These are phyloP conservation scores for Geophilus truncorum DNA, from an alignment of 2,888 invertebrate species.

Conservation along the genomic window DNA sequence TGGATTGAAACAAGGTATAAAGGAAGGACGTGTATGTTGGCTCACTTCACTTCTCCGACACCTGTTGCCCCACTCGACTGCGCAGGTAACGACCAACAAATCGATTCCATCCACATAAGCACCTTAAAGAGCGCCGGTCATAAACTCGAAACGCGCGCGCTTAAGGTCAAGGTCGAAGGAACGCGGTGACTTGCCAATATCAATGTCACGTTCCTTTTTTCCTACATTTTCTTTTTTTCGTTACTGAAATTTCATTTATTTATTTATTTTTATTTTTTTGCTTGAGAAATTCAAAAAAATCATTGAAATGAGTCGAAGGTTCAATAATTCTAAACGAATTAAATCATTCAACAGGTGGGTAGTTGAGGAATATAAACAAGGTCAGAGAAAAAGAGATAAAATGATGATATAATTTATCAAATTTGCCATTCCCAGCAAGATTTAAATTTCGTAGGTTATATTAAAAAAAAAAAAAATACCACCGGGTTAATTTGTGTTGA, in stretches of 20 bases:
- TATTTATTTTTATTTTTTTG: no score
- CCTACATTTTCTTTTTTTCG: no score
- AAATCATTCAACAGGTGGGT: not conserved
- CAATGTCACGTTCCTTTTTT: not conserved
- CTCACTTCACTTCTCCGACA: not conserved
- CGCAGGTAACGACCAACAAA: not conserved
- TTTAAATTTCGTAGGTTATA: no score
- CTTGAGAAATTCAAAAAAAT: no score
- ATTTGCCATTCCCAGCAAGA: not conserved
- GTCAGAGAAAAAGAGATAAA: no score
- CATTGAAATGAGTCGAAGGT: no score
- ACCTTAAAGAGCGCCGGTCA: not conserved
- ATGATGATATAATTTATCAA: not conserved
- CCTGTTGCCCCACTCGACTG: not conserved
- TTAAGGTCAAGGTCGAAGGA: not conserved
- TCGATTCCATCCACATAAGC: not conserved
- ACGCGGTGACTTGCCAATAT: not conserved
- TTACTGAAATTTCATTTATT: no score
- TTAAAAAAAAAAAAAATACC: no score
- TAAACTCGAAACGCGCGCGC: not conserved
- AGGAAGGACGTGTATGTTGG: not conserved
- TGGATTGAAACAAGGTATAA: not conserved
- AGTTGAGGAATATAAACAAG: no score
- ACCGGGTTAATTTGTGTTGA: not conserved
- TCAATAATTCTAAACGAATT: no score